Base-by-base conservation (phyloP, 2,797 vertebrate genomes). In the Taeniopygia guttata region DNA sequence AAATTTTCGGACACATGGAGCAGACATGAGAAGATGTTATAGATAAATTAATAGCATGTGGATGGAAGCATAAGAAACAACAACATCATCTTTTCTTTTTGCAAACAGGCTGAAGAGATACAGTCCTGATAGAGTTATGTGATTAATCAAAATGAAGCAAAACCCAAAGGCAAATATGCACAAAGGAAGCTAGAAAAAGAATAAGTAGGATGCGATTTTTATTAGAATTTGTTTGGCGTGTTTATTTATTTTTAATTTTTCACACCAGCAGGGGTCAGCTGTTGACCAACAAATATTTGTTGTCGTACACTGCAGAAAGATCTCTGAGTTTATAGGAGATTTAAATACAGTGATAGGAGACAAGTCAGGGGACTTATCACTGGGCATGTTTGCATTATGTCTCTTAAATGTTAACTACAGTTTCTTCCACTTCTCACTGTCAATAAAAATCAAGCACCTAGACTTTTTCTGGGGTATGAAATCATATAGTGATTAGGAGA, bases 231-330 rank as follows among this genome's bases (percentile, higher is more conserved):
- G 9, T 26, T 73, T 14, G 25, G 5, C 1, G 2, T 30, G 16
- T 32, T 25, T 54, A 42, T 69, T 43, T 38, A 29, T 46, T 30
- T 23, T 55, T 19, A 27, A 56, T 59, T 64, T 72, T 84, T 90
- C 59, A 60, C 46, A 89, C 96, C 95, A 97, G 95, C 87, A 97
- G 95, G 91, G 95, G 96, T 96, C 95, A 95, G 70, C 91, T 94
- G 93, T 74, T 93, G 84, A 86, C 85, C 90, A 97, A 94, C 51
- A 91, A 95, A 93, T 80, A 89, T 60, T 79, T 83, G 40, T 69
- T 56, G 89, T 76, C 6, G 2, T 52, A 19, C 11, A n/a, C 30
- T 59, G 34, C 8, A 43, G 63, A 89, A 79, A 85, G 23, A 70
- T 66, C 19, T 88, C 63, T 14, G 55, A 38, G 26, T 76, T 80